These are phyloP conservation scores for Mustela lutreola DNA, from an alignment of 2,113 vertebrate genomes.

Conservation along the genomic window DNA sequence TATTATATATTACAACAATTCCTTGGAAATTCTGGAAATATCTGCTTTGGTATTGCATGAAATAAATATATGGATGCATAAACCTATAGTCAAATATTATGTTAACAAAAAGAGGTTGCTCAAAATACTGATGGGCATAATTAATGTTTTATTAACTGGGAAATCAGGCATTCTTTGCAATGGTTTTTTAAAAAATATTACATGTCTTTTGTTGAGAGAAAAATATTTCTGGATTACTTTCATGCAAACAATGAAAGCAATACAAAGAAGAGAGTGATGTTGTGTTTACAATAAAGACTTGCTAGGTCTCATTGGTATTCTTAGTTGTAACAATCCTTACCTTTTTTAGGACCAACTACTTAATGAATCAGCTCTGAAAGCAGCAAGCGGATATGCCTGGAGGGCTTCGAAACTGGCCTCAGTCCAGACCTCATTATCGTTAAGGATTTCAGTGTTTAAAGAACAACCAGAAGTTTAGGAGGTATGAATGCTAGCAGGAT, in stretches of 20 bases:
- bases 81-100: neutral
- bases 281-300: neutral
- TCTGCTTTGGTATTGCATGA: conserved; percentile 11
- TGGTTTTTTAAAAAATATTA: neutral
- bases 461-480: neutral
- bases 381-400: neutral
- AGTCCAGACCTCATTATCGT: neutral
- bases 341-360: neutral
- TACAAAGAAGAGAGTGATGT: neutral
- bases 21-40: neutral
- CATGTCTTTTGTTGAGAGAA: neutral
- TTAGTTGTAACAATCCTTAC: neutral
- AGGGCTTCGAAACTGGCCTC: neutral
- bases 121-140: neutral
- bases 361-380: neutral
- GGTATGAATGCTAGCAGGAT: neutral
- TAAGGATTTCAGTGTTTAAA: conserved; percentile 22
- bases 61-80: conserved; percentile 4
- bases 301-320: neutral
- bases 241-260: neutral
- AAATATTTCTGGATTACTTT: conserved; percentile 35
- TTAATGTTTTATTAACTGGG: neutral
- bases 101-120: neutral
- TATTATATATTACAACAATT: conserved; percentile 25
- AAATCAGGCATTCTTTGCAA: neutral